Evolutionary conservation across 2,888 invertebrate genomes (phyloP).

Genomic region (Polydrusus cervinus): DNA sequence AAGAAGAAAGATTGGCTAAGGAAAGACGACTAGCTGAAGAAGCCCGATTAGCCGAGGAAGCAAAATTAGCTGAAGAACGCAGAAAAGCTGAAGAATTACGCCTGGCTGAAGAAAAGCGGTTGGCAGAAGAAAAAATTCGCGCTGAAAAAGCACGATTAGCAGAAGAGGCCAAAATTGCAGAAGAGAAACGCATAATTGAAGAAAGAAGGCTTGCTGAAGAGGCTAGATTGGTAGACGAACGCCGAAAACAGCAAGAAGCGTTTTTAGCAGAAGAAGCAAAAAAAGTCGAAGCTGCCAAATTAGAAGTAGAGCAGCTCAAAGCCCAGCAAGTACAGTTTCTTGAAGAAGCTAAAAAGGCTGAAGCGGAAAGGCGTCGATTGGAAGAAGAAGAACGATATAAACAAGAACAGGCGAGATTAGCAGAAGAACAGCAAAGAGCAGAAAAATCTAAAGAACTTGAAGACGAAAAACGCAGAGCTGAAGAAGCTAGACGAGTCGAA

Average conservation of each 20-base stretch:
- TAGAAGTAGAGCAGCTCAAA: slow-evolving; percentile 63
- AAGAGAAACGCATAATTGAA: slow-evolving; percentile 64
- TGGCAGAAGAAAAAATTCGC: slow-evolving; percentile 58
- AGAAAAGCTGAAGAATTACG: slow-evolving; percentile 57
- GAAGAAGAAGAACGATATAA: slow-evolving; percentile 57
- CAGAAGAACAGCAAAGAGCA: slow-evolving; percentile 57
- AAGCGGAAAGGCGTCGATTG: slow-evolving; percentile 58
- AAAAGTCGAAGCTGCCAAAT: slow-evolving; percentile 58
- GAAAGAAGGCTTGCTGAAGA: slow-evolving; percentile 61
- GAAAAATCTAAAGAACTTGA: slow-evolving; percentile 54
- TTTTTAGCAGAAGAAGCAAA: slow-evolving; percentile 61
- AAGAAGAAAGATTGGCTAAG: slow-evolving; percentile 67
- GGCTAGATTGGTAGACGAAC: slow-evolving; percentile 62
- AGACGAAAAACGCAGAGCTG: slow-evolving; percentile 56
- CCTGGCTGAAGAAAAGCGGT: slow-evolving; percentile 60
- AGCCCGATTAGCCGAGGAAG: slow-evolving; percentile 57
- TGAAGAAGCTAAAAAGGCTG: slow-evolving; percentile 59
- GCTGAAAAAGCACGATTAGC: slow-evolving; percentile 58
- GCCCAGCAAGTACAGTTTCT: slow-evolving; percentile 62
- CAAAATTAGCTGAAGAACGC: slow-evolving; percentile 58
- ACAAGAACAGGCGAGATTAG: slow-evolving; percentile 56
- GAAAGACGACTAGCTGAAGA: slow-evolving; percentile 68
- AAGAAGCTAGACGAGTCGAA: slow-evolving; percentile 57
- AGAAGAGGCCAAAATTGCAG: slow-evolving; percentile 60
- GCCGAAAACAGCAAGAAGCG: slow-evolving; percentile 61